Conservation (phyloP, 2,113 vertebrate species). For the Okapia johnstoni region DNA sequence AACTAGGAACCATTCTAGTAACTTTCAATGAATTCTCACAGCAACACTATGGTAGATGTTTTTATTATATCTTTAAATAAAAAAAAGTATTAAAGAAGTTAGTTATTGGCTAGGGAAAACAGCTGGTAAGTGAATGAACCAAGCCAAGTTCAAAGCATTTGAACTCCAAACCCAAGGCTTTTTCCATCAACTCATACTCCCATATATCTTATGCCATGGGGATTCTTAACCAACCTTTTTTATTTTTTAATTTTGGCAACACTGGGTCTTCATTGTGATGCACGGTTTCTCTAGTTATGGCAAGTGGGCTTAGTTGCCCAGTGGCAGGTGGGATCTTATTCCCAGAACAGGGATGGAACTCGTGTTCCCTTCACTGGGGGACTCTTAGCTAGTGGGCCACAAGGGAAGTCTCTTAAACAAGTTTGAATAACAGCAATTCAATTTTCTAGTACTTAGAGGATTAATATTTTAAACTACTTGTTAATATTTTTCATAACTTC, state of each 20-base stretch:
- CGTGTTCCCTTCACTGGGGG: fast-evolving
- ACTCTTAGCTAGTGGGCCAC: background rate
- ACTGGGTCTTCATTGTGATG: background rate
- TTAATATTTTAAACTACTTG: background rate
- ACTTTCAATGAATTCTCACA: background rate
- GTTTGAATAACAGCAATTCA: background rate
- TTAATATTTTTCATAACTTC: background rate
- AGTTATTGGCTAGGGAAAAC: background rate
- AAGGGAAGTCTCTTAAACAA: background rate
- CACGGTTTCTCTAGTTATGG: background rate
- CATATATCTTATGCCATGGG: background rate
- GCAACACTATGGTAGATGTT: background rate
- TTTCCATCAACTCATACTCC: background rate
- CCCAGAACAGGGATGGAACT: background rate
- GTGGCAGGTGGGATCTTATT: background rate
- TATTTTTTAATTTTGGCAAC: background rate
- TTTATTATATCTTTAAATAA: background rate
- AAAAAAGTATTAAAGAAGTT: background rate
- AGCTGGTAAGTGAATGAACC: background rate
- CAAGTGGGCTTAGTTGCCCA: background rate
- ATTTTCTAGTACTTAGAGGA: background rate
- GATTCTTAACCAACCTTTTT: background rate
- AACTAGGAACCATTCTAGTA: background rate
- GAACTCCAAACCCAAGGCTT: background rate
- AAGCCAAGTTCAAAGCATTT: background rate